These are phyloP conservation scores for Vanacampus margaritifer DNA, from an alignment of 2,113 vertebrate species.

Conservation along the genomic window DNA sequence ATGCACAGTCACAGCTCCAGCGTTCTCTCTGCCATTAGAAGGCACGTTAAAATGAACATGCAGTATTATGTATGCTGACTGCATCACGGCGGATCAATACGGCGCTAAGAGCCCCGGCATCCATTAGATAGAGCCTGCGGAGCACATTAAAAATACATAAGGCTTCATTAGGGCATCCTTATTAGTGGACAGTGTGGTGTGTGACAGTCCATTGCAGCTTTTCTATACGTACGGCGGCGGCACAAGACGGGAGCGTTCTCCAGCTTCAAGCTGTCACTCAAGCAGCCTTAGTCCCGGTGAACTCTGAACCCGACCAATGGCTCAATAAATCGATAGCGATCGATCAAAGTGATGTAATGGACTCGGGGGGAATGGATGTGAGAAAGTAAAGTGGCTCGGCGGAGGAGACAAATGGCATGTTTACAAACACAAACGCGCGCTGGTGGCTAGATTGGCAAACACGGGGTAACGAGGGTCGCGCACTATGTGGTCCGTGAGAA, in stretches of 20 bases:
- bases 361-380: slow-evolving; percentile 26
- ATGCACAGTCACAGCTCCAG: slow-evolving; percentile 29
- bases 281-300: slow-evolving; percentile 47
- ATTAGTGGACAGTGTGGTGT: slow-evolving; percentile 38
- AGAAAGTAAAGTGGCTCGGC: slow-evolving; percentile 29
- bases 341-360: slow-evolving; percentile 57
- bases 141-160: slow-evolving; percentile 70
- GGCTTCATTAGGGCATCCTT: slow-evolving; percentile 44
- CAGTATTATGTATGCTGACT: slow-evolving; percentile 34
- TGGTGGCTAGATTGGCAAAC: not conserved
- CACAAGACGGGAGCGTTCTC: slow-evolving; percentile 12
- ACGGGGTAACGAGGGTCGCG: not conserved
- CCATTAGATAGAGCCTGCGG: slow-evolving; percentile 47
- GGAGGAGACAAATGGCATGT: slow-evolving; percentile 41
- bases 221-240: slow-evolving; percentile 19
- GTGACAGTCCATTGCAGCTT: slow-evolving; percentile 27
- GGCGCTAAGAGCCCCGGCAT: slow-evolving; percentile 34
- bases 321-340: slow-evolving; percentile 66
- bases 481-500: not conserved
- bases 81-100: slow-evolving; percentile 63
- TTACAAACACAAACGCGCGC: slow-evolving; percentile 22
- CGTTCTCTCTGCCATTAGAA: slow-evolving; percentile 26
- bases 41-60: slow-evolving; percentile 11
- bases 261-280: slow-evolving; percentile 42
- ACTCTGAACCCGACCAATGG: slow-evolving; percentile 54